phyloP scores from a whole-genome alignment of 2,888 invertebrate species.

The Eristalinus sepulchralis region DNA sequence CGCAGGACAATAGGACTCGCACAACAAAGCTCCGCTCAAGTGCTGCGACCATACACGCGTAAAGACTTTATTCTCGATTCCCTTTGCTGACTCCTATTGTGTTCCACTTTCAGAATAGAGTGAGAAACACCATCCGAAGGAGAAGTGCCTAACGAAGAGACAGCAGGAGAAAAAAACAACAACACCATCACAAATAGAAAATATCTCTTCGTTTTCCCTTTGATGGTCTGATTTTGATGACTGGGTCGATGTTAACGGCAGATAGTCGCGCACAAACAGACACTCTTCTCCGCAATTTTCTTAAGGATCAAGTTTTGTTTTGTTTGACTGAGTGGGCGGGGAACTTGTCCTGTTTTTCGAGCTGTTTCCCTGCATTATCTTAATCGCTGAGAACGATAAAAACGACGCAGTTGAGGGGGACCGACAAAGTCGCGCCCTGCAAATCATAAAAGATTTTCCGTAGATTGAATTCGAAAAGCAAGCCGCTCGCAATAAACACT shows the following conservation, averaged over 20 bases:
- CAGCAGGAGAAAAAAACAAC: too few relatives aligned
- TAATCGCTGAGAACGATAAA: conserved; percentile 33
- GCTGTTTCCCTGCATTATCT: conserved; percentile 7
- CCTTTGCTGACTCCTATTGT: conserved; percentile 7
- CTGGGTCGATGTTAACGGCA: conserved; percentile 1
- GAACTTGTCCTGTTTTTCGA: conserved; percentile 5
- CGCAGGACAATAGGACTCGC: not conserved
- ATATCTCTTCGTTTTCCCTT: not conserved
- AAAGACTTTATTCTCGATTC: conserved; percentile 3
- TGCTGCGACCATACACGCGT: not conserved
- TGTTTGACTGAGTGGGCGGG: not conserved
- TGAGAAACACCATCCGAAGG: not conserved
- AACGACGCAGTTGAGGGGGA: conserved; percentile 19
- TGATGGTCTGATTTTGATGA: conserved; percentile 49
- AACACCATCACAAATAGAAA: not conserved
- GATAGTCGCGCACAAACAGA: conserved; percentile 2
- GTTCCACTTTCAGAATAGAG: not conserved
- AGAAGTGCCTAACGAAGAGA: not conserved
- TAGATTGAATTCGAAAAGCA: conserved; percentile 15
- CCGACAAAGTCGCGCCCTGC: conserved; percentile 24
- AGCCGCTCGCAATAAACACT: not conserved
- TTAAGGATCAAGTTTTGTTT: not conserved
- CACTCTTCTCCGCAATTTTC: conserved; percentile 4
- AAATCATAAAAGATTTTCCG: not conserved
- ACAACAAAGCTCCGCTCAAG: not conserved